phyloP scores from a whole-genome alignment of 2,888 invertebrate genomes.

The Cerastis rubricosa region DNA sequence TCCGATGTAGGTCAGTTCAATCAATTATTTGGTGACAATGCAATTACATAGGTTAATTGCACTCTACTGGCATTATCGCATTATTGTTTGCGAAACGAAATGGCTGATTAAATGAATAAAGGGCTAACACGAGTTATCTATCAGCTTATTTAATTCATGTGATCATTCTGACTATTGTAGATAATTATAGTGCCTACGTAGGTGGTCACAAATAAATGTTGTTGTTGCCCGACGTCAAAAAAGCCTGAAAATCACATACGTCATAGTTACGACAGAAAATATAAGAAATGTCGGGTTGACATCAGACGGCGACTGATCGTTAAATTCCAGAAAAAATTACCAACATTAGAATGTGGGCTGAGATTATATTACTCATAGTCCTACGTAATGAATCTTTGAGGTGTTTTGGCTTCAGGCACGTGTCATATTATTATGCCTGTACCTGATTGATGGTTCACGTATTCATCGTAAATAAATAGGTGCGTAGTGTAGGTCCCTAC shows the following conservation, averaged over 20 bases:
- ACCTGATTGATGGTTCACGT: constrained; percentile 29
- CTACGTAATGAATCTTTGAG: constrained; percentile 20
- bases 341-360: constrained; percentile 1
- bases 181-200: background rate
- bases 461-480: background rate
- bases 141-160: background rate
- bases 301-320: constrained; percentile 34
- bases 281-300: constrained; percentile 41
- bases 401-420: constrained; percentile 20
- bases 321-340: constrained; percentile 20
- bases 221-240: constrained; percentile 21
- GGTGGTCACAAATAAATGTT: constrained; percentile 1
- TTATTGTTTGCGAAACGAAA: constrained; percentile 11
- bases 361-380: constrained; percentile 9
- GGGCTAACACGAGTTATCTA: background rate
- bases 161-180: constrained; percentile 1
- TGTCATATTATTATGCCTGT: constrained; percentile 11
- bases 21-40: constrained; percentile 30
- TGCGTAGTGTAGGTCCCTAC: background rate
- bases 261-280: constrained; percentile 52
- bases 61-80: constrained; percentile 2
- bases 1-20: background rate
- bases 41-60: constrained; percentile 20
- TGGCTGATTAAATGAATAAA: background rate
- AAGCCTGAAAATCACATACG: constrained; percentile 25